Conservation (phyloP, 2,797 vertebrate species). For the Rhynchotus rufescens region DNA sequence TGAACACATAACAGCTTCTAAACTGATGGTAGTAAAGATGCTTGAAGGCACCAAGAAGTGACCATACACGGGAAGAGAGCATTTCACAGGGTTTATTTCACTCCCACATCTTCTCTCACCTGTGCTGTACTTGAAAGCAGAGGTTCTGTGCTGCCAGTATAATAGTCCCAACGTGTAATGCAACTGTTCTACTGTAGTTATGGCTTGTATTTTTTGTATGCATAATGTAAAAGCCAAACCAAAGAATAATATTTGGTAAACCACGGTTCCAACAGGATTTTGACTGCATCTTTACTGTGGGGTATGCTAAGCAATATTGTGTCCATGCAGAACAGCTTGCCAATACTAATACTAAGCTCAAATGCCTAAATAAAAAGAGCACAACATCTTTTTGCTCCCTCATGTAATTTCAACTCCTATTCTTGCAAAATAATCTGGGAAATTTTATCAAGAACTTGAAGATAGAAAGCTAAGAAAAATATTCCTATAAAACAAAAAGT, state of each 20-base stretch:
- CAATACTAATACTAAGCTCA: conserved; percentile 22
- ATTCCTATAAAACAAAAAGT: not conserved
- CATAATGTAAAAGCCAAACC: conserved; percentile 61
- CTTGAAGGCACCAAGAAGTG: not conserved
- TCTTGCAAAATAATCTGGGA: not conserved
- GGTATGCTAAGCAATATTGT: conserved; percentile 48
- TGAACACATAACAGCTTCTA: not conserved
- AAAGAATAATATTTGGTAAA: conserved; percentile 62
- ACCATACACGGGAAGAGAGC: not conserved
- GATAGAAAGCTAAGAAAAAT: not conserved
- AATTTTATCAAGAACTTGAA: conserved; percentile 13
- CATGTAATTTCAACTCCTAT: not conserved
- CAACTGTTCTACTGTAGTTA: not conserved
- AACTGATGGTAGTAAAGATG: not conserved
- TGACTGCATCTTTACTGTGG: conserved; percentile 54
- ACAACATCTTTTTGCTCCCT: conserved; percentile 10
- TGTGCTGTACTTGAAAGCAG: conserved; percentile 16
- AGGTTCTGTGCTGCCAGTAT: conserved; percentile 44
- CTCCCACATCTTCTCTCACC: conserved; percentile 31
- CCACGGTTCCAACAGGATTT: conserved; percentile 53
- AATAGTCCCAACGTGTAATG: not conserved
- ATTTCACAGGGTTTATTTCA: conserved; percentile 25
- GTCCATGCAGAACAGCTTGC: conserved; percentile 16
- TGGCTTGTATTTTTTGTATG: conserved; percentile 23
- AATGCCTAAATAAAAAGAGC: conserved; percentile 13